phyloP scores from a whole-genome alignment of 2,113 vertebrate species.

The Mesocricetus auratus region DNA sequence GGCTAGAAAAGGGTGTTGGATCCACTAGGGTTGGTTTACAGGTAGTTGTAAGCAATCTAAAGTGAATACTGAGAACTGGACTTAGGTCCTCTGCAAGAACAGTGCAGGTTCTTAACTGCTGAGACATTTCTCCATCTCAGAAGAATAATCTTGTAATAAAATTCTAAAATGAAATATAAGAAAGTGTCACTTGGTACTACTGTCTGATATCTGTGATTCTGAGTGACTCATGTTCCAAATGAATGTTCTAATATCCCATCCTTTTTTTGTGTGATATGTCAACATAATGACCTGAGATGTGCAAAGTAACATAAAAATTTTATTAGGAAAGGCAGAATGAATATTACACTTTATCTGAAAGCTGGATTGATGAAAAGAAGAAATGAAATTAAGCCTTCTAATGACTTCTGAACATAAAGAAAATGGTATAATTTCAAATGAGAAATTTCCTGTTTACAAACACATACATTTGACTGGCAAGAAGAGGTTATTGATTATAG shows the following conservation, averaged over 20 bases:
- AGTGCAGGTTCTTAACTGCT: not conserved
- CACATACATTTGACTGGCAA: not conserved
- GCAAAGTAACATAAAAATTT: not conserved
- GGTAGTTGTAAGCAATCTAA: not conserved
- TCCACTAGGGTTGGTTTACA: not conserved
- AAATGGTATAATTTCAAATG: not conserved
- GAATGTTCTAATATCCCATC: too few species aligned
- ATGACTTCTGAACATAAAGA: not conserved
- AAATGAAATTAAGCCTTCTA: not conserved
- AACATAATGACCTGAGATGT: too few species aligned
- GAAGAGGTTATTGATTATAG: not conserved
- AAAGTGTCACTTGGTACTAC: not conserved
- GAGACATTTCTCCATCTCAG: not conserved
- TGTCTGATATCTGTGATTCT: not conserved
- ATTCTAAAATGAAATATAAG: not conserved
- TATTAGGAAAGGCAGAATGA: not conserved
- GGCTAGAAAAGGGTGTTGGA: not conserved
- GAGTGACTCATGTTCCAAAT: not conserved
- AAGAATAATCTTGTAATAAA: not conserved
- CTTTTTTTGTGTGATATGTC: not conserved
- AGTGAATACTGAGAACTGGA: not conserved
- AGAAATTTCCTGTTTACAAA: not conserved
- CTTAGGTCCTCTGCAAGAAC: not conserved
- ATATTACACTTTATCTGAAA: not conserved
- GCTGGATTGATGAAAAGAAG: not conserved